phyloP scores from a whole-genome alignment of 2,113 vertebrate species.

The Halichoeres trimaculatus region DNA sequence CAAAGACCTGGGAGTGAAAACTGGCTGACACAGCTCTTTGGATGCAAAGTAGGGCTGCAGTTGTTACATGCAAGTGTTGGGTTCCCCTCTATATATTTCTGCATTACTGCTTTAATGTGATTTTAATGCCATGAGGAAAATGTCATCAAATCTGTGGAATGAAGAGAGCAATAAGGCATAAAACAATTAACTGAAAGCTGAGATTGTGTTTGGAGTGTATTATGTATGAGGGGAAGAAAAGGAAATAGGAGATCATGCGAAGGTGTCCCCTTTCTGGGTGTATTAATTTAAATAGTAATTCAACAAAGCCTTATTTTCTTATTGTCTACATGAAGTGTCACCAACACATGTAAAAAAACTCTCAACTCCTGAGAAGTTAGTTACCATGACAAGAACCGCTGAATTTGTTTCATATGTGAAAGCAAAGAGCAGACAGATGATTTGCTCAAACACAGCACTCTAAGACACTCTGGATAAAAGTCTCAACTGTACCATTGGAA shows the following conservation, averaged over 20 bases:
- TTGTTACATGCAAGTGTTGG: neutral
- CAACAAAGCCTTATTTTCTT: neutral
- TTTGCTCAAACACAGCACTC: neutral
- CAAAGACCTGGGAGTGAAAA: no score
- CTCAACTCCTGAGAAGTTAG: conserved; percentile 26
- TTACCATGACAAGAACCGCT: conserved; percentile 28
- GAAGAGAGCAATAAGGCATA: conserved; percentile 16
- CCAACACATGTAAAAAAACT: neutral
- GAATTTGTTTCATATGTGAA: conserved; percentile 10
- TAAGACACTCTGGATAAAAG: conserved; percentile 3
- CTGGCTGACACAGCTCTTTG: no score
- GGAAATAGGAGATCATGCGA: neutral
- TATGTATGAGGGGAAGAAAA: neutral
- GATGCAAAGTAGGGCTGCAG: no score
- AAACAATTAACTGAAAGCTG: neutral
- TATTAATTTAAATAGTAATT: neutral
- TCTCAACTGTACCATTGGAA: neutral
- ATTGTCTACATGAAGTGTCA: conserved; percentile 7
- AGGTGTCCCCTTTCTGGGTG: conserved; percentile 11
- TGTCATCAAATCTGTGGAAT: conserved; percentile 19
- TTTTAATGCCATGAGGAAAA: conserved; percentile 42
- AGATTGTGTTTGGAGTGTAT: conserved; percentile 14
- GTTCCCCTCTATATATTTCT: conserved; percentile 38
- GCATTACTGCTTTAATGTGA: conserved; percentile 35
- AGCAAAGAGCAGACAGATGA: conserved; percentile 20